Base-by-base conservation (phyloP, 1,140 invertebrate genomes). In the Danaus melanippus region DNA sequence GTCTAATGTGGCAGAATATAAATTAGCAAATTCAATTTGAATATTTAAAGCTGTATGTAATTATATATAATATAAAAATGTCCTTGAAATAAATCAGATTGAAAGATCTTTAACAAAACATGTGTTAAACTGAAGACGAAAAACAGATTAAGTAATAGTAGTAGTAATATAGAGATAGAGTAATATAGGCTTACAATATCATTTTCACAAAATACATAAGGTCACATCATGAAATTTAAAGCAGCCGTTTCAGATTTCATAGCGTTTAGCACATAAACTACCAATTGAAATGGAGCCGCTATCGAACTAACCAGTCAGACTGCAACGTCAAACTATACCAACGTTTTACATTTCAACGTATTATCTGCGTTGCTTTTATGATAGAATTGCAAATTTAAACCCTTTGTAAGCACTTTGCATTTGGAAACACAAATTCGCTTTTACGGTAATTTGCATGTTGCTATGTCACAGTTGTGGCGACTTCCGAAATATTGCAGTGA, bases 351-450 rank as follows among this genome's bases (percentile, higher is more conserved):
- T 73, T 60, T 66, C 63, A 60, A 65, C 67, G 67, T 70, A 74
- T 74, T 70, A 75, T 74, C 66, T 64, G 65, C 66, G 64, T 68
- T 64, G 70, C 67, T 73, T 70, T 69, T 79, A 79, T 76, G 74
- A 82, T 74, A 70, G 76, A 77, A 74, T 79, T 76, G 74, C 76
- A 79, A 79, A 85, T 85, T 82, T 85, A 76, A 84, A 76, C 82
- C 79, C 74, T 85, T 83, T 76, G 79, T 82, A 83, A 80, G 76
- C 76, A 71, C 68, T 79, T 69, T 71, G 77, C 70, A 80, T 84
- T 80, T 72, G 69, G 69, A 60, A 80, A 82, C 82, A 84, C 79
- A 85, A 85, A 84, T 82, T 85, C 74, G 76, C 79, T 85, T 84
- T 85, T 82, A 85, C 74, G 73, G 67, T 74, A 69, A 85, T 85